These are phyloP conservation scores for Coranthus polyacanthus DNA, from an alignment of 2,797 vertebrate species.

Conservation along the genomic window DNA sequence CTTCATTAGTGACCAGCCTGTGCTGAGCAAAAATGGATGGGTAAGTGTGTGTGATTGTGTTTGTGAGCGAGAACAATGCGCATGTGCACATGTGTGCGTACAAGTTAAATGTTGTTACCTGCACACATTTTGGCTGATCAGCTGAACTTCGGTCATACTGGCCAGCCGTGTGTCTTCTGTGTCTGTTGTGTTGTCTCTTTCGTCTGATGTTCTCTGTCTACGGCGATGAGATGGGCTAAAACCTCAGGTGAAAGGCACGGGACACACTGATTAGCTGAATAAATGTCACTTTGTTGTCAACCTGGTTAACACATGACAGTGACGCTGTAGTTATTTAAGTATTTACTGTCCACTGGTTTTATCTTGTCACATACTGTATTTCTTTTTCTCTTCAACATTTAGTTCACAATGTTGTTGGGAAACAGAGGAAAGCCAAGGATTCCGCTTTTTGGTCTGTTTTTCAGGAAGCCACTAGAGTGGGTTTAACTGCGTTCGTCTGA, in stretches of 20 bases:
- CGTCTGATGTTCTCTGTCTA: constrained; percentile 32
- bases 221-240: constrained; percentile 30
- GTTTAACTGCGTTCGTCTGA: constrained; percentile 7
- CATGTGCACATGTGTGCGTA: too few species aligned
- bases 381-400: neutral
- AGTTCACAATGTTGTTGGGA: neutral
- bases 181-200: too few species aligned
- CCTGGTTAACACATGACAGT: constrained; percentile 16
- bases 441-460: neutral
- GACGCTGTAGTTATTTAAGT: neutral
- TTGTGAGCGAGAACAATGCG: too few species aligned
- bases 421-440: too few species aligned
- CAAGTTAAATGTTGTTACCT: neutral
- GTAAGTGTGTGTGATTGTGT: constrained; percentile 50
- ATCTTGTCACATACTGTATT: neutral
- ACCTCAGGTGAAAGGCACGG: constrained; percentile 8
- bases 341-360: neutral
- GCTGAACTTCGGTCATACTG: neutral
- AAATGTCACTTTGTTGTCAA: constrained; percentile 43
- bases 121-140: neutral
- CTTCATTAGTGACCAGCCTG: neutral
- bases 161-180: neutral
- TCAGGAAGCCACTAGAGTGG: neutral
- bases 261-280: constrained; percentile 41
- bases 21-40: constrained; percentile 57